Conservation (phyloP, 2,797 vertebrate genomes). For the Takifugu rubripes region DNA sequence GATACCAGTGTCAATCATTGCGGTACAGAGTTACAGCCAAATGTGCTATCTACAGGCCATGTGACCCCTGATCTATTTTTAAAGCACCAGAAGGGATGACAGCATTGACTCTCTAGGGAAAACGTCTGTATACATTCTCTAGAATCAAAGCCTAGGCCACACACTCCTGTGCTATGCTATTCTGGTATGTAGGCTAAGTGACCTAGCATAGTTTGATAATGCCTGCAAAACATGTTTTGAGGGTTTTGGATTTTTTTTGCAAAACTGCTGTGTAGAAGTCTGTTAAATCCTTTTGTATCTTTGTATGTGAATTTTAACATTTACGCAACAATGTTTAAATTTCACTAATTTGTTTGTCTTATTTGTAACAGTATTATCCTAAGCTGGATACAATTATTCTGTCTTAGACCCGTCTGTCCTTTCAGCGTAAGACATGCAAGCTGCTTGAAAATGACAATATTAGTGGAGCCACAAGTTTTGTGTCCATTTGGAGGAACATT, state of each 20-base stretch:
- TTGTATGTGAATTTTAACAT: too few species aligned
- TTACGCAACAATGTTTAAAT: too few species aligned
- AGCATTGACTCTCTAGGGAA: slow-evolving; percentile 51
- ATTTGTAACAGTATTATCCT: too few species aligned
- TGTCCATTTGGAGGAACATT: too few species aligned
- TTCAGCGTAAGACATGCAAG: too few species aligned
- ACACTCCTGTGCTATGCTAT: slow-evolving; percentile 33
- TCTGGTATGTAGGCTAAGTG: slow-evolving; percentile 44
- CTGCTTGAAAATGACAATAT: too few species aligned
- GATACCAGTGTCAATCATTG: slow-evolving; percentile 46
- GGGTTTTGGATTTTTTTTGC: slow-evolving; percentile 3
- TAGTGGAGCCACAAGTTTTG: too few species aligned
- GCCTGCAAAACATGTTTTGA: background rate
- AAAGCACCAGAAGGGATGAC: slow-evolving; percentile 56
- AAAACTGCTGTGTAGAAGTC: slow-evolving; percentile 8
- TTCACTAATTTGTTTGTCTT: too few species aligned
- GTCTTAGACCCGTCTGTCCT: too few species aligned
- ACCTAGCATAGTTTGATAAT: slow-evolving; percentile 27
- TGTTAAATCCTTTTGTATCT: too few species aligned
- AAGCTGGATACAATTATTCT: too few species aligned
- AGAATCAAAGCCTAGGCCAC: slow-evolving; percentile 56
- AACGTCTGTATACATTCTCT: slow-evolving; percentile 42
- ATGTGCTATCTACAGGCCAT: slow-evolving; percentile 65
- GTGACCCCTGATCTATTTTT: slow-evolving; percentile 73
- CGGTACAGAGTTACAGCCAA: slow-evolving; percentile 59